phyloP scores from a whole-genome alignment of 1,140 invertebrate species.

The Atta colombica region DNA sequence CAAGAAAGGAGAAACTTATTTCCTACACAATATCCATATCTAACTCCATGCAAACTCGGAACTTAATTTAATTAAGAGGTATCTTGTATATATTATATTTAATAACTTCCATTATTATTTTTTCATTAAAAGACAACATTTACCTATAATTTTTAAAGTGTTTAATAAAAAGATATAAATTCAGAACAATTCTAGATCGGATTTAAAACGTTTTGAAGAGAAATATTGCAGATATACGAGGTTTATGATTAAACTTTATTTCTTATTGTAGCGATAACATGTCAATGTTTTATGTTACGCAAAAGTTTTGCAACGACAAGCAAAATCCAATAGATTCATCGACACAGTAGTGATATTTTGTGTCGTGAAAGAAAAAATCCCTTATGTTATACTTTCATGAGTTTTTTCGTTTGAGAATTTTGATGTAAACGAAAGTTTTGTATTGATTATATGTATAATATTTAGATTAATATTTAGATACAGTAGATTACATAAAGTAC shows the following conservation, averaged over 20 bases:
- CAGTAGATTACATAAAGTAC: too few relatives aligned
- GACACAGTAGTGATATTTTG: background rate
- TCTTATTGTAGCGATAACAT: background rate
- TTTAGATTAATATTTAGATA: too few relatives aligned
- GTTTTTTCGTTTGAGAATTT: background rate
- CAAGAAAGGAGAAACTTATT: background rate
- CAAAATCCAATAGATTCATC: slow-evolving; percentile 9
- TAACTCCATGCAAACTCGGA: background rate
- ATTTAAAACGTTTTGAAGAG: background rate
- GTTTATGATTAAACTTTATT: background rate
- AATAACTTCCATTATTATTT: background rate
- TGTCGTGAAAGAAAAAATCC: slow-evolving; percentile 2
- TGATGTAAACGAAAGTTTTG: background rate
- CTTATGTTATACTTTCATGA: background rate
- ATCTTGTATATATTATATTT: background rate
- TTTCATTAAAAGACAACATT: background rate
- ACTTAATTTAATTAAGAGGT: slow-evolving; percentile 22
- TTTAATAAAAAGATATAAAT: background rate
- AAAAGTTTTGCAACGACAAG: background rate
- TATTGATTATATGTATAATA: background rate
- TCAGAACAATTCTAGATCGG: background rate
- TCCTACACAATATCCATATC: background rate
- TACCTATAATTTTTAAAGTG: background rate
- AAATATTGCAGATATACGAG: background rate
- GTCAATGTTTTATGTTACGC: slow-evolving; percentile 4